Evolutionary conservation across 2,113 vertebrate species (phyloP), one percentile per base, ranked within the genome.

Genomic region (Oxyruncus cristatus): DNA sequence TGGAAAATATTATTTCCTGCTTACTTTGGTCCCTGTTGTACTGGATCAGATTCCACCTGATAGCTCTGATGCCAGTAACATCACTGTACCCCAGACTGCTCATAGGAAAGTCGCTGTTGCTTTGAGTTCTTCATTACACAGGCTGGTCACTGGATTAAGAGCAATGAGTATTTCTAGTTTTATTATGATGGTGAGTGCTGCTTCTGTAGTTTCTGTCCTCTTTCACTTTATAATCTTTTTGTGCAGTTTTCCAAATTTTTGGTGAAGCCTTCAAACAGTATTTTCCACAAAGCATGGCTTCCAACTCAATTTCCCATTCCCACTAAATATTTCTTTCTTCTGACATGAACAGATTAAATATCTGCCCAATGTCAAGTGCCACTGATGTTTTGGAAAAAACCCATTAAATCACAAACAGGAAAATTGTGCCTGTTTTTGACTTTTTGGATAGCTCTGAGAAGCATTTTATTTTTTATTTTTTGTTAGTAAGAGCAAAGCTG

Each of bases 381-480:
- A 70, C 8, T 16, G 5, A 44, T 11, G 2, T 20, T 77, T 74
- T 67, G 24, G 39, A 7, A 53, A 71, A 85, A 35, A 7, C 6
- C 1, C 19, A 27, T 20, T 6, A 85, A 77, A 49, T 8, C 15
- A 35, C 24, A 70, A 66, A 18, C 16, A 89, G 35, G 14, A 74
- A 46, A 82, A 82, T 10, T 21, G 5, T 33, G 8, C 32, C 30
- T n/a, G 9, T 5, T 78, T 82, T 56, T 65, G 28, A 55, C 18
- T 78, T 24, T 62, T 37, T 74, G 44, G 7, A 10, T 33, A 61
- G 12, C 26, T 78, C 15, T 68, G 35, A 88, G 28, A 93, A 75
- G 8, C 5, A 5, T 17, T 41, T 52, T 0, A 49, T 41, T 46
- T 47, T 62, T 35, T 1, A 1, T n/a, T 2, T 33, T 62, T 35